Percentiles rank a stretch among this genome's conserved stretches.
These are phyloP conservation scores for Regulus satrapa DNA, from an alignment of 2,113 vertebrate genomes.

Conservation along the genomic window DNA sequence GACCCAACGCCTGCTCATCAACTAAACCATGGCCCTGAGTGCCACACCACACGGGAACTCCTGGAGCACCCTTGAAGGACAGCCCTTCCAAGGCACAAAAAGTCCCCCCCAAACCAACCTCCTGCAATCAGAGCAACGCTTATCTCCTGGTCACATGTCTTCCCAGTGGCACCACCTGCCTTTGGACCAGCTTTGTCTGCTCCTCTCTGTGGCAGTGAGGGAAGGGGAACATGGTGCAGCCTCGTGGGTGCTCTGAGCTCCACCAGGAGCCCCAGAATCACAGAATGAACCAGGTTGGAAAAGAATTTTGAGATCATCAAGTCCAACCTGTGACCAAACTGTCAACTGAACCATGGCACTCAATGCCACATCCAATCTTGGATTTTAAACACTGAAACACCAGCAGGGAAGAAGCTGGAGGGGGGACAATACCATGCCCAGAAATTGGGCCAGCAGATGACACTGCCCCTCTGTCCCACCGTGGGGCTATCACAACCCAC, in stretches of 20 bases:
- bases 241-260: rapidly evolving
- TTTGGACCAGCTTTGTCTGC: neutral
- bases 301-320: neutral
- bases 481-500: neutral
- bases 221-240: neutral
- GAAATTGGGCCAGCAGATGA: neutral
- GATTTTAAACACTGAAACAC: neutral
- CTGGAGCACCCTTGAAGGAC: neutral
- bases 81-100: neutral
- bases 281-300: neutral
- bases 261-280: neutral
- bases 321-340: neutral
- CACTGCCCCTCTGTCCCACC: no score
- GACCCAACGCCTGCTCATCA: neutral
- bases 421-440: neutral
- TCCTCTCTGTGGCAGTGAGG: neutral
- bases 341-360: neutral
- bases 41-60: rapidly evolving
- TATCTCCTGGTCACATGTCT: neutral
- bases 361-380: rapidly evolving
- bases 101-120: neutral
- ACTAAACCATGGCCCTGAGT: neutral
- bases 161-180: neutral
- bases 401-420: neutral
- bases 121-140: neutral